Conservation (phyloP, 2,113 vertebrate species). For the Hirundichthys speculiger region DNA sequence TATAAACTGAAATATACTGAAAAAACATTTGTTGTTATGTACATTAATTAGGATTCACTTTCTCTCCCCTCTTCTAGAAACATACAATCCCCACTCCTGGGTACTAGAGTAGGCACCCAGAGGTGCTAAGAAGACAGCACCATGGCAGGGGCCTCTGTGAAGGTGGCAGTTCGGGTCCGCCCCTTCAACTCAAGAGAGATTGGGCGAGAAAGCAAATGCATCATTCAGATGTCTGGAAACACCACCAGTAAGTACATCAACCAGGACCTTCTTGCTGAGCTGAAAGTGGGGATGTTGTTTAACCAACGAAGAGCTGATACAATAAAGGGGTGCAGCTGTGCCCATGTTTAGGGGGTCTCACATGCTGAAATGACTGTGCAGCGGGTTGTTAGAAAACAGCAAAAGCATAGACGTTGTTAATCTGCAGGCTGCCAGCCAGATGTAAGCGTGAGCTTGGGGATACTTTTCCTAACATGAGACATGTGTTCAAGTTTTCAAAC, state of each 20-base stretch:
- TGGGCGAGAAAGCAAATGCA: constrained; percentile 94
- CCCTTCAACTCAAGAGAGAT: constrained; percentile 98
- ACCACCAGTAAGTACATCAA: constrained; percentile 92
- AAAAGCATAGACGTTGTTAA: not conserved
- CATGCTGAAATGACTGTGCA: not conserved
- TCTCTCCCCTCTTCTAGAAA: constrained; percentile 30
- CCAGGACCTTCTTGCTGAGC: not conserved
- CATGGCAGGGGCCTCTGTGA: constrained; percentile 97
- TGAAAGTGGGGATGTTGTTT: not conserved
- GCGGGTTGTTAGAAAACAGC: not conserved
- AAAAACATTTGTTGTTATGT: not conserved
- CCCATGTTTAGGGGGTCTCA: not conserved
- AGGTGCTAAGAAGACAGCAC: constrained; percentile 60
- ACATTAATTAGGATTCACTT: not conserved
- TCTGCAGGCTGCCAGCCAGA: not conserved
- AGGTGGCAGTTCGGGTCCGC: constrained; percentile 97
- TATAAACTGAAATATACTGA: not conserved
- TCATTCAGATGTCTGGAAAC: constrained; percentile 98
- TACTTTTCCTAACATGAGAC: not conserved
- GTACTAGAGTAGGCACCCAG: constrained; percentile 30
- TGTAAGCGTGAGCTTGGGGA: not conserved
- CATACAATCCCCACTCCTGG: constrained; percentile 23
- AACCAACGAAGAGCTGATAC: not conserved
- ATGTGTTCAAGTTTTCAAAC: not conserved
- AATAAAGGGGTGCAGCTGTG: not conserved